Base-by-base conservation (phyloP, 2,888 invertebrate species). In the Caenorhabditis sp. region DNA sequence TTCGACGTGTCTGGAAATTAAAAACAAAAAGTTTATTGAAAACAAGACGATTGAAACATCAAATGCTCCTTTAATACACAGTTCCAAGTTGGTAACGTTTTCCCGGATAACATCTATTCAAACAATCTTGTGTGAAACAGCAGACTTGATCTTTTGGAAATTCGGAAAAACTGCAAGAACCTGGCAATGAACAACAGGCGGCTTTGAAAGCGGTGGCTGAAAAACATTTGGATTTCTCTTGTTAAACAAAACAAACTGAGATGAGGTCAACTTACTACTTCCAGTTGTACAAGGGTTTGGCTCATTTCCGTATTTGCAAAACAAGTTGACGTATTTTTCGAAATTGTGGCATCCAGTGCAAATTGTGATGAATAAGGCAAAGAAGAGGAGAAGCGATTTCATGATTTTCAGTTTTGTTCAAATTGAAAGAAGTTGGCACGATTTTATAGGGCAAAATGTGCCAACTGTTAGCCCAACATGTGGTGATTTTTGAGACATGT, bases 31-130 rank as follows among this genome's bases (percentile, higher is more conserved):
- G n/a, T n/a, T n/a, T n/a, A n/a, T n/a, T n/a, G n/a, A n/a, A n/a
- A n/a, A n/a, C n/a, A n/a, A n/a, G n/a, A n/a, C n/a, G n/a, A n/a
- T n/a, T n/a, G n/a, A n/a, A n/a, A n/a, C n/a, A 31, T 31, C 10
- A 31, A 6, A 31, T 31, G 31, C 31, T 4, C 31, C 31, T 31
- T 43, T 43, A 84, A 58, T 84, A 85, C 26, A 85, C 85, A 27
- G 65, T 65, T 24, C 84, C 85, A 31, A 82, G 65, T 58, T 81
- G 77, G 68, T 83, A 79, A 21, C 73, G 63, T 58, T 84, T 84
- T n/a, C 81, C 81, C 5, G 85, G 85, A 61, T 82, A 85, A 78
- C 85, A 85, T 8, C 83, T 76, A 19, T 79, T 65, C 12, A 85
- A 69, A 53, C 85, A 85, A 0, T 70, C 72, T 24, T 85, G 67